These are phyloP conservation scores for Catajapyx aquilonaris DNA, from an alignment of 1,140 invertebrate species.

Conservation along the genomic window DNA sequence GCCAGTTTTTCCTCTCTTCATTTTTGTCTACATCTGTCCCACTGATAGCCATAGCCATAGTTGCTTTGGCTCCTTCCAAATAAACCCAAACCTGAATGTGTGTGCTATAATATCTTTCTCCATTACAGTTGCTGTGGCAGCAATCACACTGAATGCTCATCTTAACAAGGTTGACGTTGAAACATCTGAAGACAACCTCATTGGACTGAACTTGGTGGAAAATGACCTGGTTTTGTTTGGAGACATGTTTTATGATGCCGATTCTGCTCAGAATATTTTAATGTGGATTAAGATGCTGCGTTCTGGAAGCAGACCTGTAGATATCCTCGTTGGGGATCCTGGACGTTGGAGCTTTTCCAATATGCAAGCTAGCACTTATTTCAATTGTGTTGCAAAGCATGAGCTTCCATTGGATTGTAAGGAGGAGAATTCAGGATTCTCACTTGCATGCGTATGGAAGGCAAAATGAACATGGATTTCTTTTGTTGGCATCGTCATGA, in stretches of 20 bases:
- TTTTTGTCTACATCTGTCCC: not conserved
- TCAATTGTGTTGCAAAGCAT: not conserved
- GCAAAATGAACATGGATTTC: too few relatives aligned
- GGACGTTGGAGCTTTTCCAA: conserved; percentile 7
- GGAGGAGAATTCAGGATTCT: too few relatives aligned
- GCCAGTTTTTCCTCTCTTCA: not conserved
- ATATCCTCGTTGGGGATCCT: conserved; percentile 28
- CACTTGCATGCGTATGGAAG: too few relatives aligned
- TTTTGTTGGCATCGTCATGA: too few relatives aligned
- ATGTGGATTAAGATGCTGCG: conserved; percentile 4
- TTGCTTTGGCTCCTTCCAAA: not conserved
- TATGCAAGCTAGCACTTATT: too few relatives aligned
- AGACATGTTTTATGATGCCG: conserved; percentile 7
- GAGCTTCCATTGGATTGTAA: too few relatives aligned
- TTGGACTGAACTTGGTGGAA: not conserved
- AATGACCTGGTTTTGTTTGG: conserved; percentile 5
- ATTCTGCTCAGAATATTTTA: not conserved
- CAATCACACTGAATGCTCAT: conserved; percentile 3
- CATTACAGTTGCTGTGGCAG: conserved; percentile 3
- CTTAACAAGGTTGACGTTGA: conserved; percentile 2
- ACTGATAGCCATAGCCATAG: not conserved
- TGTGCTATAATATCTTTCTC: not conserved
- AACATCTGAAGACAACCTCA: conserved; percentile 1
- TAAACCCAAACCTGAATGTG: not conserved
- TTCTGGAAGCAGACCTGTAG: conserved; percentile 21